phyloP scores from a whole-genome alignment of 2,113 vertebrate genomes.

The Sciurus niger region DNA sequence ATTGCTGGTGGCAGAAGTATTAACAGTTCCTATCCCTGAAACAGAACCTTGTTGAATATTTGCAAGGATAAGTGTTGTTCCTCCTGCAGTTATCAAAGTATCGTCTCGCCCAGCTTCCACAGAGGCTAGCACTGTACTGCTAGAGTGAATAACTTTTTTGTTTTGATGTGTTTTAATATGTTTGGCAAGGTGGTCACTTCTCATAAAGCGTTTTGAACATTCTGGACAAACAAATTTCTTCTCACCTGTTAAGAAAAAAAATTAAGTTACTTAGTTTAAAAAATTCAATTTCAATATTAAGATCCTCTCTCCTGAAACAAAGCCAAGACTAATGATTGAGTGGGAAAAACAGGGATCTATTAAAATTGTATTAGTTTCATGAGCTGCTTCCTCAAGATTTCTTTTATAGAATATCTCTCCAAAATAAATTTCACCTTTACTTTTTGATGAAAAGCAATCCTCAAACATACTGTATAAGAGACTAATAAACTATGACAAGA shows the following conservation, averaged over 20 bases:
- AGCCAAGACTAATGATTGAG: not conserved
- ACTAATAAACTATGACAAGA: not conserved
- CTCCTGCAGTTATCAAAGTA: conserved; percentile 97
- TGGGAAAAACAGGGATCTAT: not conserved
- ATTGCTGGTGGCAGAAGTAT: conserved; percentile 93
- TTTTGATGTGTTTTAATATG: conserved; percentile 99
- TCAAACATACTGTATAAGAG: not conserved
- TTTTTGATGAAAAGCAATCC: conserved; percentile 43
- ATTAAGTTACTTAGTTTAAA: conserved; percentile 63
- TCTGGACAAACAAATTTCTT: conserved; percentile 99
- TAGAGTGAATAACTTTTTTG: conserved; percentile 98
- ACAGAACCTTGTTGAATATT: conserved; percentile 98
- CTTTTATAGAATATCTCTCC: conserved; percentile 10
- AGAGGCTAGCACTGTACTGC: conserved; percentile 94
- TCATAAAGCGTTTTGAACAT: conserved; percentile 99
- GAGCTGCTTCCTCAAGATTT: conserved; percentile 2
- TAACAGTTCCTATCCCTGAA: conserved; percentile 96
- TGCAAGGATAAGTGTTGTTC: conserved; percentile 99
- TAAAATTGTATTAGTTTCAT: not conserved
- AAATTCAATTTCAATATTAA: conserved; percentile 37
- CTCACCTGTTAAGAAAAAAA: conserved; percentile 92
- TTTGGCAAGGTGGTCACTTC: conserved; percentile 99
- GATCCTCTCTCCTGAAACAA: conserved; percentile 27
- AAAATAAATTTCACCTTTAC: conserved; percentile 55
- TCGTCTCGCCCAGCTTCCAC: conserved; percentile 96